phyloP scores from a whole-genome alignment of 2,113 vertebrate species.

The Nibea coibor region DNA sequence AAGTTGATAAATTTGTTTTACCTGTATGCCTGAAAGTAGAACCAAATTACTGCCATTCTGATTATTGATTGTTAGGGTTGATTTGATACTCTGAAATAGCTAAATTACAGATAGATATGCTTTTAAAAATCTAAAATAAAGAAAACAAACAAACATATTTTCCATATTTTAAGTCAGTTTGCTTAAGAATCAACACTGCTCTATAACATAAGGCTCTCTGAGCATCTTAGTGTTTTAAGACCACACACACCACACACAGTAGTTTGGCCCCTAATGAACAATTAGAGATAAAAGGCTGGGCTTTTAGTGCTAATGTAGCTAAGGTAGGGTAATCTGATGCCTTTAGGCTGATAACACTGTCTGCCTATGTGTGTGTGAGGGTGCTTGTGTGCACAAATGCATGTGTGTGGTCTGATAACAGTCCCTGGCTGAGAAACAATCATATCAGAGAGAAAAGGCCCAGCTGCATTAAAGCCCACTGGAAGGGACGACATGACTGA shows the following conservation, averaged over 20 bases:
- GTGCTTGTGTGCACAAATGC: slow-evolving; percentile 37
- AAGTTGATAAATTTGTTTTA: neutral
- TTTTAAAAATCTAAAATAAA: neutral
- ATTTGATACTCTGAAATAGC: neutral
- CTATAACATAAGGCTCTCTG: slow-evolving; percentile 25
- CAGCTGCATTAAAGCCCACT: slow-evolving; percentile 36
- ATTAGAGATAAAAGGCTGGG: slow-evolving; percentile 73
- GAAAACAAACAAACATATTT: neutral
- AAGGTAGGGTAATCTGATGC: slow-evolving; percentile 75
- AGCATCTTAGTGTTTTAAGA: slow-evolving; percentile 43
- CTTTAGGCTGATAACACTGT: slow-evolving; percentile 61
- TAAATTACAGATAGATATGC: neutral
- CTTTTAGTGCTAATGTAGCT: slow-evolving; percentile 75
- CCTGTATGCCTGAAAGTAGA: neutral
- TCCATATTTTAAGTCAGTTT: neutral
- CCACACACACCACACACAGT: slow-evolving; percentile 51
- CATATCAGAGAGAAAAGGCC: slow-evolving; percentile 34
- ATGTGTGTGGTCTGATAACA: slow-evolving; percentile 67
- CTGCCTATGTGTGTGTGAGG: slow-evolving; percentile 28
- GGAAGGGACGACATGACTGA: neutral
- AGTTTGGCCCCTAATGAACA: slow-evolving; percentile 70
- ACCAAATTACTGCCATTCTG: neutral
- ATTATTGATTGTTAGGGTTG: neutral
- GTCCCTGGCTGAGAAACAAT: slow-evolving; percentile 52
- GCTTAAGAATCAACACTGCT: slow-evolving; percentile 4